Evolutionary conservation across 2,113 vertebrate species (phyloP).

Genomic region (Vulpes ferrilata): DNA sequence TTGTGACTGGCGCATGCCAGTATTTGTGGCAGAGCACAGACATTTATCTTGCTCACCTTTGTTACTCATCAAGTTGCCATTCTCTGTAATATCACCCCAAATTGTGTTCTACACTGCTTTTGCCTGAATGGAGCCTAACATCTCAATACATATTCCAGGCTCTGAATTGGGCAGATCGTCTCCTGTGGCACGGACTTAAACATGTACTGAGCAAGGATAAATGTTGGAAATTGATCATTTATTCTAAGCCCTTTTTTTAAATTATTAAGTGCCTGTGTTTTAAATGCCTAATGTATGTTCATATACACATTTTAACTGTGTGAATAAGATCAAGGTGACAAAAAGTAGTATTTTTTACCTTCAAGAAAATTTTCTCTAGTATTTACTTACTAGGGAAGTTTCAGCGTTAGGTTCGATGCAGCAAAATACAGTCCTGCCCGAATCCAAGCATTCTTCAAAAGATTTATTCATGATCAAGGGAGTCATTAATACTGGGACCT

Average conservation of each 20-base stretch:
- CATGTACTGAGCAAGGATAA: not conserved
- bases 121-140: not conserved
- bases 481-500: not conserved
- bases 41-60: not conserved
- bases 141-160: too few relatives aligned
- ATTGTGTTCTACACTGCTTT: not conserved
- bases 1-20: not conserved
- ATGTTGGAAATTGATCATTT: not conserved
- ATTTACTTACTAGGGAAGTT: not conserved
- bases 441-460: not conserved
- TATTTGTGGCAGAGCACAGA: not conserved
- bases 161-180: not conserved
- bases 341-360: not conserved
- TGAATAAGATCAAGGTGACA: not conserved
- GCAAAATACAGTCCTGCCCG: not conserved
- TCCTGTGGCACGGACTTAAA: too few relatives aligned
- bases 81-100: fast-evolving
- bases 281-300: not conserved
- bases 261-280: not conserved
- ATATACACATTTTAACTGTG: too few relatives aligned
- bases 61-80: fast-evolving
- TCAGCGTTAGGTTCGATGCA: not conserved
- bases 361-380: not conserved
- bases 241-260: too few relatives aligned
- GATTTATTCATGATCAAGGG: not conserved